These are phyloP conservation scores for Bimastos eiseni DNA, from an alignment of 2,888 invertebrate species.

Conservation along the genomic window DNA sequence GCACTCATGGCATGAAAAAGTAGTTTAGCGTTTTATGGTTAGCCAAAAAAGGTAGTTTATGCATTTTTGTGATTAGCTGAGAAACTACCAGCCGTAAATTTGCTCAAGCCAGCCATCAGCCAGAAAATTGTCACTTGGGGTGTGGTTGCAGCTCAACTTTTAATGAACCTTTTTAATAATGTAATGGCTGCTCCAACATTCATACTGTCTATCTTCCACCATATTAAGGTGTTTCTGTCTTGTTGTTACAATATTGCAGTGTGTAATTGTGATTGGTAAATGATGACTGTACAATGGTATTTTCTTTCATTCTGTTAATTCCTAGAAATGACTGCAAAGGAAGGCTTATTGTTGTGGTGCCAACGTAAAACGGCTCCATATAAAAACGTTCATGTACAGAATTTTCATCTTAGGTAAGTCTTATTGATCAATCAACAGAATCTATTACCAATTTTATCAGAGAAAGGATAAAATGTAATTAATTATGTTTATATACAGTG, in stretches of 20 bases:
- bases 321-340: slow-evolving; percentile 83
- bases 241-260: not conserved
- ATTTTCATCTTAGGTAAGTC: slow-evolving; percentile 69
- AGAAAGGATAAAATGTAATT: not conserved
- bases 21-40: too few species aligned
- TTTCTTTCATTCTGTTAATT: not conserved
- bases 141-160: not conserved
- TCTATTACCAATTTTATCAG: not conserved
- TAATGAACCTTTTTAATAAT: not conserved
- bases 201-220: not conserved
- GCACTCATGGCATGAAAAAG: too few species aligned
- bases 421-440: not conserved
- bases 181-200: not conserved
- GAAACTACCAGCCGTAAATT: too few species aligned
- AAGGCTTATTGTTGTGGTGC: slow-evolving; percentile 98
- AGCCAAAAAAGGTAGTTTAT: too few species aligned
- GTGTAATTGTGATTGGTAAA: not conserved
- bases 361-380: slow-evolving; percentile 95
- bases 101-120: too few species aligned
- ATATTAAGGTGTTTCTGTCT: not conserved
- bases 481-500: not conserved
- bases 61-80: too few species aligned
- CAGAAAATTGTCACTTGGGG: too few species aligned
- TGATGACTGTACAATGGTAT: not conserved
- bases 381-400: slow-evolving; percentile 78